Conservation (phyloP, 2,113 vertebrate genomes). For the Trinectes maculatus region DNA sequence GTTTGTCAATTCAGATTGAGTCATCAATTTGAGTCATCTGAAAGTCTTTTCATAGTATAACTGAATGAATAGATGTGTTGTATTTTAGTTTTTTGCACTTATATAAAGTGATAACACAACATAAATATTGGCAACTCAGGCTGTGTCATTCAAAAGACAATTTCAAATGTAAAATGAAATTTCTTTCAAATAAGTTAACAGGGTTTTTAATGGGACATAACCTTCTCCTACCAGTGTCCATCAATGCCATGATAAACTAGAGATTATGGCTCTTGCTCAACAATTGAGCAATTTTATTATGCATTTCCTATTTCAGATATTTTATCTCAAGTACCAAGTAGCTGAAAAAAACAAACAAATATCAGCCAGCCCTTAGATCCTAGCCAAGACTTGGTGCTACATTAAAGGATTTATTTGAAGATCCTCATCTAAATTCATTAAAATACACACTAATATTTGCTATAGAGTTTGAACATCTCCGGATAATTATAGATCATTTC, state of each 20-base stretch:
- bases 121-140: too few species aligned
- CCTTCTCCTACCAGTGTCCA: neutral
- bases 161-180: too few species aligned
- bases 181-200: neutral
- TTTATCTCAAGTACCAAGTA: neutral
- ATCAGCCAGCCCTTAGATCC: constrained; percentile 12
- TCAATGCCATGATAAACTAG: neutral
- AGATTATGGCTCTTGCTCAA: neutral
- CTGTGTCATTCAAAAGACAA: too few species aligned
- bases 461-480: constrained; percentile 1
- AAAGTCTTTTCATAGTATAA: too few species aligned
- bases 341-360: neutral
- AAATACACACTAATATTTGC: constrained; percentile 29
- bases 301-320: neutral
- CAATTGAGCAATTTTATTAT: neutral
- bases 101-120: too few species aligned
- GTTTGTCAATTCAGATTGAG: too few species aligned
- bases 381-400: neutral
- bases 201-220: neutral
- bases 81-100: too few species aligned
- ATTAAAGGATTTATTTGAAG: constrained; percentile 4
- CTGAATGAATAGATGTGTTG: too few species aligned
- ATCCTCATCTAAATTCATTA: neutral
- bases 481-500: neutral
- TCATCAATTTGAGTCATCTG: too few species aligned